A percentile compares a stretch with the other conserved stretches of the same genome.
These are phyloP conservation scores for Anguilla rostrata DNA, from an alignment of 2,113 vertebrate genomes.

Conservation along the genomic window DNA sequence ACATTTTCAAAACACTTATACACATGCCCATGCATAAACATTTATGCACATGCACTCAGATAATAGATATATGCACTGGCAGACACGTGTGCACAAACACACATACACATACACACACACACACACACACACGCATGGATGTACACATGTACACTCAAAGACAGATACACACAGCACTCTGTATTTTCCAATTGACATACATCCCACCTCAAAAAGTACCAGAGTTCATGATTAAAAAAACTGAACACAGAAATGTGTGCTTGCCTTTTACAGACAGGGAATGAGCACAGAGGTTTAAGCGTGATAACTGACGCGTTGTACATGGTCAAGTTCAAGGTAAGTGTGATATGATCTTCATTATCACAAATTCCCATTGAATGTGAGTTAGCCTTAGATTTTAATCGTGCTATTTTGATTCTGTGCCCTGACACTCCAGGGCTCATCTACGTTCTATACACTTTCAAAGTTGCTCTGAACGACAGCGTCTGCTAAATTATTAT, in stretches of 20 bases:
- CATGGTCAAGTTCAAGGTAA: slow-evolving; percentile 94
- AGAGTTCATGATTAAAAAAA: neutral
- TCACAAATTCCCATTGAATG: neutral
- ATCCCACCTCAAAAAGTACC: too few species aligned
- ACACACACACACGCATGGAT: neutral
- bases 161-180: neutral
- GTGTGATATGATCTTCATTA: neutral
- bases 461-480: too few species aligned
- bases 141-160: neutral
- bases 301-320: slow-evolving; percentile 89
- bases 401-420: neutral
- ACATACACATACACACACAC: neutral
- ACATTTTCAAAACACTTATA: neutral
- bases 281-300: slow-evolving; percentile 82
- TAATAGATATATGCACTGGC: neutral
- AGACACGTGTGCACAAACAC: neutral
- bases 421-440: neutral
- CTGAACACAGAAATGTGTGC: neutral
- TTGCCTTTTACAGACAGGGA: slow-evolving; percentile 73
- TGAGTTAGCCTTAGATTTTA: neutral
- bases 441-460: neutral
- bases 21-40: neutral
- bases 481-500: too few species aligned
- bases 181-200: neutral
- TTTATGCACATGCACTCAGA: neutral